A percentile compares a stretch with the other conserved stretches of the same genome.
These are phyloP conservation scores for Hydroisotoma schaefferi DNA, from an alignment of 2,888 invertebrate genomes.

Conservation along the genomic window DNA sequence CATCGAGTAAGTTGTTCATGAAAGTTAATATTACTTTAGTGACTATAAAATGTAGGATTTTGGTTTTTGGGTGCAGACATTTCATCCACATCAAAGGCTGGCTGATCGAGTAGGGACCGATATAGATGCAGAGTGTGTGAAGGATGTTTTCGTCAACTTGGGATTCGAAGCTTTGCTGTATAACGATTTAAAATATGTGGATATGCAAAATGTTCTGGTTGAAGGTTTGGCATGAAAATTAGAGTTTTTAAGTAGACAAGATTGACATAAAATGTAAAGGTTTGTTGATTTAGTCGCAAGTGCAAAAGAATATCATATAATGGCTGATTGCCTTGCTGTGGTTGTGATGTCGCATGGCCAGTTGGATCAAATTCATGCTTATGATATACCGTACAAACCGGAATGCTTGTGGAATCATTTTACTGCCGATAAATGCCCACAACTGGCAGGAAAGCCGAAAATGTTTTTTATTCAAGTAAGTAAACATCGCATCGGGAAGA, in stretches of 20 bases:
- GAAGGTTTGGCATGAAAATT: background rate
- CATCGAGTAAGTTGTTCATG: constrained; percentile 24
- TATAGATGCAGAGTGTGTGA: constrained; percentile 72
- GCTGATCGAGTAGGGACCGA: constrained; percentile 78
- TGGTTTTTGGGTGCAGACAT: constrained; percentile 53
- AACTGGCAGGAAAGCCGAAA: constrained; percentile 42
- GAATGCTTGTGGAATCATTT: constrained; percentile 28
- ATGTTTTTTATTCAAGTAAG: constrained; percentile 37
- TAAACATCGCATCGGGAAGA: background rate
- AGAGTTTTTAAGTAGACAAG: background rate
- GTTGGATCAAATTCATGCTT: constrained; percentile 18
- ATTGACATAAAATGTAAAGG: background rate
- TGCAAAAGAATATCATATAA: constrained; percentile 18
- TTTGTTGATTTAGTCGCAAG: constrained; percentile 3
- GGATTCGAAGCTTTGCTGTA: constrained; percentile 24
- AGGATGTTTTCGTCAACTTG: constrained; percentile 45
- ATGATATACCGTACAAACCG: constrained; percentile 29
- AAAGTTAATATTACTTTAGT: background rate
- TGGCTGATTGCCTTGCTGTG: constrained; percentile 19
- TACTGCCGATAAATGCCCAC: constrained; percentile 32
- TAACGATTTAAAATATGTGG: constrained; percentile 9
- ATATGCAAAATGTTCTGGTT: constrained; percentile 1
- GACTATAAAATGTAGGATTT: background rate
- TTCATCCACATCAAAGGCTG: constrained; percentile 64
- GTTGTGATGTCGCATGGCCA: constrained; percentile 28